phyloP scores from a whole-genome alignment of 2,113 vertebrate genomes.

The Anarhynchus alexandrinus region DNA sequence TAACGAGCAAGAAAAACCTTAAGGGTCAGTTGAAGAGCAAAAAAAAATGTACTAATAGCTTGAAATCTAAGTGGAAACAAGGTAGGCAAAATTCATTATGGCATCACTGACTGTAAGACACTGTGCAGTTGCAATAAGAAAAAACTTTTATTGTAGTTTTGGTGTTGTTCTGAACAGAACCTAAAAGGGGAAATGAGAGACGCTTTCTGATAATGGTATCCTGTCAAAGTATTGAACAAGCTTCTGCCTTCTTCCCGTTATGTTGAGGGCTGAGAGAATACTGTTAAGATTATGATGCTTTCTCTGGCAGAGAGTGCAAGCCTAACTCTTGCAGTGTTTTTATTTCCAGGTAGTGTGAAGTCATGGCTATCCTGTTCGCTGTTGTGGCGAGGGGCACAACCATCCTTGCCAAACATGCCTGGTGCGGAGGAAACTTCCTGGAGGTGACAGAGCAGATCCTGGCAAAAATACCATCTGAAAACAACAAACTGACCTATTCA shows the following conservation, averaged over 20 bases:
- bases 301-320: accelerated
- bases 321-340: background rate
- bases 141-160: background rate
- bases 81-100: background rate
- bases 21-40: background rate
- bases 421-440: constrained; percentile 96
- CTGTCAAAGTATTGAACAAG: background rate
- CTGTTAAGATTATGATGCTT: background rate
- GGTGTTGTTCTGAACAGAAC: accelerated
- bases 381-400: constrained; percentile 96
- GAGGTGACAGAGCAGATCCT: constrained; percentile 98
- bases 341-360: constrained; percentile 47
- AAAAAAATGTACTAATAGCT: background rate
- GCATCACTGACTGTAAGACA: background rate
- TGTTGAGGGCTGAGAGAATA: background rate
- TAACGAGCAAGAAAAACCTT: background rate
- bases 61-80: background rate
- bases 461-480: constrained; percentile 94
- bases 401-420: constrained; percentile 95
- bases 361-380: constrained; percentile 97
- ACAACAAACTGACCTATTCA: constrained; percentile 97
- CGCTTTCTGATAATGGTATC: background rate
- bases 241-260: background rate
- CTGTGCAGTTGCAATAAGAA: background rate
- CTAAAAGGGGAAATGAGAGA: background rate